Base-by-base conservation (phyloP, 2,113 vertebrate species). In the Camelus bactrianus region DNA sequence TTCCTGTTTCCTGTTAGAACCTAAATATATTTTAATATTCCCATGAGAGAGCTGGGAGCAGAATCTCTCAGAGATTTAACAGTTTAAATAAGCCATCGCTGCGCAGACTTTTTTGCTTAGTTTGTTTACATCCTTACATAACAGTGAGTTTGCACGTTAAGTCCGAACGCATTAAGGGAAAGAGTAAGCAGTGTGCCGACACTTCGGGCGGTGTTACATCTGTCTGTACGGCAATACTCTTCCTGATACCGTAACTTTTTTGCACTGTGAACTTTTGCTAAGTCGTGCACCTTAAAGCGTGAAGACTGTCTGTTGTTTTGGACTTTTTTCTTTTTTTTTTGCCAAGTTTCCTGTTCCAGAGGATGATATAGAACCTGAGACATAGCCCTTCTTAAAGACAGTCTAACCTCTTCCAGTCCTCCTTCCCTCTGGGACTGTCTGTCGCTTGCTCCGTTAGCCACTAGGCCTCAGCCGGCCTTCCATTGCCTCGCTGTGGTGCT, bases 21-120 rank as follows among this genome's bases (percentile, higher is more conserved):
- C 54, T 89, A n/a, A 46, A 83, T 52, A 5, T 89, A 65, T 84
- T 65, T 94, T 38, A 42, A 70, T 54, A 60, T 84, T 84, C 32
- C 48, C 72, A 6, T n/a, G 24, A 87, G 42, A 89, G 9, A 64
- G 24, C 22, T 77, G 76, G 35, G n/a, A 70, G 60, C 73, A 35
- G 16, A 92, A 30, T 83, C 32, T 69, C 77, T 92, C 16, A 58
- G 69, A 50, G 48, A 85, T 92, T 89, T 79, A 42, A 84, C 79
- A 58, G 58, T 94, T 77, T 58, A 80, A 89, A 82, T 46, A 69
- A n/a, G 46, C 77, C 16, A 2, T 79, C 69, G 11, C 69, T 70
- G 52, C 72, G n/a, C 30, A 94, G 89, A 58, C 19, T 17, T 67
- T 89, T 82, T 84, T 92, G 84, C 93, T 83, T 77, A 46, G 50